Evolutionary conservation across 2,888 invertebrate species (phyloP), one percentile per base, ranked within the genome.

Genomic region (Latrodectus hesperus): DNA sequence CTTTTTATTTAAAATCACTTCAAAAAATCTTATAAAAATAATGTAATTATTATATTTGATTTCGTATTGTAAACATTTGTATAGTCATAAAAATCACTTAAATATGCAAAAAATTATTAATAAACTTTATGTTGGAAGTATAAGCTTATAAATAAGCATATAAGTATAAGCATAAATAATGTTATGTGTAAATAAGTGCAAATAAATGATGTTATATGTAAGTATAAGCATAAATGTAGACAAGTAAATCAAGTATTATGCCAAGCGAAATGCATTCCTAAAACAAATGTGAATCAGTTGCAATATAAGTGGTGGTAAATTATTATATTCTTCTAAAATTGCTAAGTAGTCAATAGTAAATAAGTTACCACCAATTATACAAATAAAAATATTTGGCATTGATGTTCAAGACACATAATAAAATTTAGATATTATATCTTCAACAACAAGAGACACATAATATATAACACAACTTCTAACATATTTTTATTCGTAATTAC

Each of bases 251-350:
- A 51, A 52, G 52, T 52, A 72, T 52, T 51, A 9, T n/a, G n/a
- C 0, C 17, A 51, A 17, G 11, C 1, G 1, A 1, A 22, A 12
- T 49, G 70, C 70, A 71, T 71, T 71, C 16, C 70, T 71, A 26
- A 38, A 71, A 71, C 49, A 49, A 71, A 71, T 38, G n/a, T n/a
- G 14, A 71, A 38, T 71, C 16, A 38, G 2, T 26, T 4, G 67
- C 16, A 22, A 22, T 22, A 0, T 22, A 22, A 1, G 22, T 22
- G 22, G 22, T 22, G 22, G 68, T 77, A 67, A 77, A 77, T 77
- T 68, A 77, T 77, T 68, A 77, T 77, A 67, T 67, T 68, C 52
- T 52, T 26, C 51, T 77, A 77, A 77, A 77, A 77, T 68, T 53
- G 16, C 52, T 17, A 77, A 67, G 53, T 52, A 77, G 52, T 22